phyloP scores from a whole-genome alignment of 2,113 vertebrate species.

The Coptodon rendalli region DNA sequence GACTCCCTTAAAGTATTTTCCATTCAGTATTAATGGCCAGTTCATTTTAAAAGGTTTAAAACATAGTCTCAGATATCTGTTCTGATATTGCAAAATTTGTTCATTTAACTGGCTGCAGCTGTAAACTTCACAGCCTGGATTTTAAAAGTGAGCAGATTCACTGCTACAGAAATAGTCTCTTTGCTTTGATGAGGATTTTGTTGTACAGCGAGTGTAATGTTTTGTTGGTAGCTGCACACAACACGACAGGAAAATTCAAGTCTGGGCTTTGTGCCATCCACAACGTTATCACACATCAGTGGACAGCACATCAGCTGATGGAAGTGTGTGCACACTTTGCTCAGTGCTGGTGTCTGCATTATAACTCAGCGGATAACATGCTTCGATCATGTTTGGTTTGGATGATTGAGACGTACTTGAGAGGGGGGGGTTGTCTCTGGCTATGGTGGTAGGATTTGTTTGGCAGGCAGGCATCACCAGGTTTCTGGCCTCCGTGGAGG shows the following conservation, averaged over 20 bases:
- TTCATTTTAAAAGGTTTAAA: neutral
- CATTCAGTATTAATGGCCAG: neutral
- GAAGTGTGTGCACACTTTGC: neutral
- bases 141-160: neutral
- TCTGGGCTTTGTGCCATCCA: constrained; percentile 8
- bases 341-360: constrained; percentile 14
- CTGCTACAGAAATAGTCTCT: neutral
- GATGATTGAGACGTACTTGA: constrained; percentile 12
- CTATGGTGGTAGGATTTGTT: neutral
- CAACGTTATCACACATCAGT: constrained; percentile 31
- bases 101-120: neutral
- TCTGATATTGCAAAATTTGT: neutral
- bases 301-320: constrained; percentile 29
- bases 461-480: constrained; percentile 39
- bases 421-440: neutral
- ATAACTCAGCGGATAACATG: constrained; percentile 10
- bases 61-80: neutral
- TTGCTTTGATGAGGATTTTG: constrained; percentile 6
- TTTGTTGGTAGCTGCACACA: neutral
- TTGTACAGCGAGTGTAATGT: constrained; percentile 2
- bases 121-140: neutral
- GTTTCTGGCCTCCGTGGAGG: constrained; percentile 38
- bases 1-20: neutral
- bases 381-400: constrained; percentile 23
- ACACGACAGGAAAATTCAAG: neutral